These are phyloP conservation scores for Axea sp. DNA, from an alignment of 2,888 invertebrate genomes.

Conservation along the genomic window DNA sequence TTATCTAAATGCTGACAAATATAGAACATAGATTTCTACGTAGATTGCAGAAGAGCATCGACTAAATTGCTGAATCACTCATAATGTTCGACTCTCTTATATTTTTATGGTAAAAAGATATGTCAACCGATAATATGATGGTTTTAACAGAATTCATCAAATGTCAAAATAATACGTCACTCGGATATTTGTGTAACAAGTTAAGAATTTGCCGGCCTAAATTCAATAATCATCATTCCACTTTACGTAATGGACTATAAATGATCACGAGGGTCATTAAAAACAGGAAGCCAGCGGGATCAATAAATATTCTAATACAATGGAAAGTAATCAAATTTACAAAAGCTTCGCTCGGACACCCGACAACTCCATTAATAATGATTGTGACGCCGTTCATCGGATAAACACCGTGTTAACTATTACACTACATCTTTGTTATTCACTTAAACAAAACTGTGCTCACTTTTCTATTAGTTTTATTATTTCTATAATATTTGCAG, in stretches of 20 bases:
- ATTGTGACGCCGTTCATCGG: slow-evolving; percentile 1
- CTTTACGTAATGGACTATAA: slow-evolving; percentile 37
- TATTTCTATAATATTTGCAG: neutral
- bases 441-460: slow-evolving; percentile 24
- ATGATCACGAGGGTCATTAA: slow-evolving; percentile 33
- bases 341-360: slow-evolving; percentile 7
- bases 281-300: slow-evolving; percentile 17
- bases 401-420: slow-evolving; percentile 29
- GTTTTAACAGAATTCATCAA: slow-evolving; percentile 24
- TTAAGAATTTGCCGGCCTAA: slow-evolving; percentile 8
- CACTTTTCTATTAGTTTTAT: slow-evolving; percentile 7
- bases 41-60: neutral
- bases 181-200: slow-evolving; percentile 1
- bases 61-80: slow-evolving; percentile 29
- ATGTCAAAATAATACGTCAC: slow-evolving; percentile 20
- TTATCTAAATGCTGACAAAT: slow-evolving; percentile 7
- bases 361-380: slow-evolving; percentile 28
- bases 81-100: slow-evolving; percentile 3
- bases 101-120: slow-evolving; percentile 17
- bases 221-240: slow-evolving; percentile 36
- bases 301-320: slow-evolving; percentile 23
- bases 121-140: slow-evolving; percentile 2
- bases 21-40: too few relatives aligned
- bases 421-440: slow-evolving; percentile 15
- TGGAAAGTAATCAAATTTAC: slow-evolving; percentile 16